phyloP scores from a whole-genome alignment of 2,888 invertebrate genomes.

The Melipona beecheii region DNA sequence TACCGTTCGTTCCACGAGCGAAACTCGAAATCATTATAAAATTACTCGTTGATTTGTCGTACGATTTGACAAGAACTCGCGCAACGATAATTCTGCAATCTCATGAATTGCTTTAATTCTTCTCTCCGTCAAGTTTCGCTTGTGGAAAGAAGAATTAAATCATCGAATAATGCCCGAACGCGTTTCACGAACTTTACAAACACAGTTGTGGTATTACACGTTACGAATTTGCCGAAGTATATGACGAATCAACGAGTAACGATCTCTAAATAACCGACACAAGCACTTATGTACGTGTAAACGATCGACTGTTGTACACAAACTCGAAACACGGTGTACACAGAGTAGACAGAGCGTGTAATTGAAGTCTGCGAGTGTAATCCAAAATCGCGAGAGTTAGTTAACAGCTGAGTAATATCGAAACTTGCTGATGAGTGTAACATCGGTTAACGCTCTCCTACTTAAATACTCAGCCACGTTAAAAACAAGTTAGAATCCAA shows the following conservation, averaged over 20 bases:
- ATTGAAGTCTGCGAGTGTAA: conserved; percentile 18
- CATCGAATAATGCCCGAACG: no score
- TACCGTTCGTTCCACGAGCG: no score
- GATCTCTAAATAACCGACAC: neutral
- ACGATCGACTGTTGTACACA: neutral
- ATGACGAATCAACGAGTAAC: neutral
- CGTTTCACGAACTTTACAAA: no score
- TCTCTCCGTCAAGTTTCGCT: no score
- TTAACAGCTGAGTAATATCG: conserved; percentile 21
- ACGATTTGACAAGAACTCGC: no score
- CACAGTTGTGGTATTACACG: no score
- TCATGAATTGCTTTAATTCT: no score
- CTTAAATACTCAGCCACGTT: no score
- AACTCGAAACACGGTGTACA: neutral
- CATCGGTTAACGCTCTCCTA: neutral
- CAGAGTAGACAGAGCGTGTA: conserved; percentile 18
- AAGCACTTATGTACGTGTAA: neutral
- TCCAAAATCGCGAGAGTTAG: conserved; percentile 4
- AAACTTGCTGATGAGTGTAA: conserved; percentile 14
- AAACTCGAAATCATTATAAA: no score
- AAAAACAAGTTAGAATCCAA: neutral
- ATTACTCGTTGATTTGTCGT: no score
- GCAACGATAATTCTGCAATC: no score
- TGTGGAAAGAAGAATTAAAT: no score
- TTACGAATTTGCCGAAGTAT: neutral